Evolutionary conservation across 2,888 invertebrate species (phyloP).

Genomic region (Drosophila niveifrons): DNA sequence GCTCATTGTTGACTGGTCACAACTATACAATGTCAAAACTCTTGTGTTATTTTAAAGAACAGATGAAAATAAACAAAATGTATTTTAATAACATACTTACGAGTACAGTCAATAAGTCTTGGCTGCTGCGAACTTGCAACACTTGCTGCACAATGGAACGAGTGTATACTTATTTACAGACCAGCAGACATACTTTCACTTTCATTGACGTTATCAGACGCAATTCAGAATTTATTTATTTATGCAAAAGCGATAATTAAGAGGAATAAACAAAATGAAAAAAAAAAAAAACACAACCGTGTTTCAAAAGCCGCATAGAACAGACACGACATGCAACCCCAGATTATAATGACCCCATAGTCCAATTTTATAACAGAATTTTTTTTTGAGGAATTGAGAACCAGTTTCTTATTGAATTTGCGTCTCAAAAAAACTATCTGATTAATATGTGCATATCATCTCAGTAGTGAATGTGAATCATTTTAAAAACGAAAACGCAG

Average conservation of each 20-base stretch:
- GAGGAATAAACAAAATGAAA: slow-evolving; percentile 3
- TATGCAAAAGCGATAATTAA: slow-evolving; percentile 21
- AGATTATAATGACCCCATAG: slow-evolving; percentile 24
- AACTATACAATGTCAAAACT: slow-evolving; percentile 45
- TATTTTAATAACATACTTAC: slow-evolving; percentile 1
- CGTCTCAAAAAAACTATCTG: neutral
- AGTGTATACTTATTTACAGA: slow-evolving; percentile 6
- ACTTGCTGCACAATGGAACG: slow-evolving; percentile 1
- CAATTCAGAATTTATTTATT: slow-evolving; percentile 11
- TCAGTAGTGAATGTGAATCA: neutral
- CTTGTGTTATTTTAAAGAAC: slow-evolving; percentile 43
- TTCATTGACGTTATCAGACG: slow-evolving; percentile 47
- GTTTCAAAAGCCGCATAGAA: slow-evolving; percentile 7
- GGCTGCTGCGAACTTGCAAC: slow-evolving; percentile 7
- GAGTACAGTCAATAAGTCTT: slow-evolving; percentile 7
- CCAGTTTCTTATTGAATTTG: slow-evolving; percentile 10
- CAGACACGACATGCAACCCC: neutral
- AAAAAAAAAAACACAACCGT: slow-evolving; percentile 4
- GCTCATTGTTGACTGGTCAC: slow-evolving; percentile 40
- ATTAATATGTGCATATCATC: slow-evolving; percentile 26
- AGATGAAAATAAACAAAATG: slow-evolving; percentile 11
- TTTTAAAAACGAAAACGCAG: slow-evolving; percentile 1
- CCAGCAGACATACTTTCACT: slow-evolving; percentile 27
- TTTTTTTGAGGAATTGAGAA: slow-evolving; percentile 5
- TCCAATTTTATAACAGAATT: slow-evolving; percentile 3